Base-by-base conservation (phyloP, 2,888 invertebrate genomes). In the Cremastinae sp. region DNA sequence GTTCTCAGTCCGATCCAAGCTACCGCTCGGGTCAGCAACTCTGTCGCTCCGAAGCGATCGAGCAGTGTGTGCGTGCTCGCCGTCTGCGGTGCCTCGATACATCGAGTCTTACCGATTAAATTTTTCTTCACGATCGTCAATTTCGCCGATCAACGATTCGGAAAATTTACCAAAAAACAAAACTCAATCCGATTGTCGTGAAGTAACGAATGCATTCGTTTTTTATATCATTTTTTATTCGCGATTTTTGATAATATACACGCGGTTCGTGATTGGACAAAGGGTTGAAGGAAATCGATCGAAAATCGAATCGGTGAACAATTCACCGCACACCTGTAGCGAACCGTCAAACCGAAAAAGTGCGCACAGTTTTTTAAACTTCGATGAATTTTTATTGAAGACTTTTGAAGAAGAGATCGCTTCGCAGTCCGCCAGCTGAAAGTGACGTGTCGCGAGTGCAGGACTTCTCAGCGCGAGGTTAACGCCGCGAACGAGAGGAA, bases 1-100 rank as follows among this genome's bases (percentile, higher is more conserved):
- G 82, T 79, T 81, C 83, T 86, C 86, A 86, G 86, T 87, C 85
- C 79, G 84, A 84, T 86, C 83, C 82, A 83, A 85, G 84, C 83
- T 77, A 81, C 81, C 82, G 86, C 81, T 81, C 83, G 79, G 85
- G 82, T 84, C 83, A 73, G 75, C 55, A 55, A 71, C 71, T 70
- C 75, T 16, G 47, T 47, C 37, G 49, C 58, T 8, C 10, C 61
- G 55, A 35, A 28, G 37, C 69, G 70, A 61, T 35, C 66, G 55
- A 51, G 39, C 51, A 64, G 64, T 64, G 62, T 62, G 66, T 61
- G 49, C 74, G 62, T 71, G 65, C 74, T 58, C 70, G 64, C 64
- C 69, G 66, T n/a, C 41, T 59, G 49, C 66, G 73, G 53, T 55
- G 59, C 66, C 12, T 39, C 62, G 61, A 55, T 49, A 59, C 55